Conservation (phyloP, 2,797 vertebrate species). For the Sandelia bainsii region DNA sequence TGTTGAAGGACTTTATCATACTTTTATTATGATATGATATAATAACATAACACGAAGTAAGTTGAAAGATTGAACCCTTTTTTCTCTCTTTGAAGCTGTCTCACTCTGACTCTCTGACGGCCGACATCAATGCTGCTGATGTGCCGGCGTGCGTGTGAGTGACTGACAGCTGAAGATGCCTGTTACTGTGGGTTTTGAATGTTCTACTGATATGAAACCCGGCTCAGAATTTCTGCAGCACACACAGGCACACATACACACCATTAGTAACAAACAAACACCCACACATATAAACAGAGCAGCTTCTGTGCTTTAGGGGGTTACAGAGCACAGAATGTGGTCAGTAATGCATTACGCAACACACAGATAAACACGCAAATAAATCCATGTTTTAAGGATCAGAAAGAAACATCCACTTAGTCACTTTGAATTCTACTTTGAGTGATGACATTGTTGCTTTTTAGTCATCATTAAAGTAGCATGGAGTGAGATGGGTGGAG, state of each 20-base stretch:
- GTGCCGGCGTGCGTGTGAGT: background rate
- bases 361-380: constrained; percentile 10
- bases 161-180: constrained; percentile 7
- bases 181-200: constrained; percentile 12
- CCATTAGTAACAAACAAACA: constrained; percentile 22
- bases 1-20: too few relatives aligned
- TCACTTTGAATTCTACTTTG: too few relatives aligned
- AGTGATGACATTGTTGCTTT: background rate
- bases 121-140: background rate
- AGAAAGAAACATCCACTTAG: background rate
- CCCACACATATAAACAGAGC: constrained; percentile 46
- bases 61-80: too few relatives aligned
- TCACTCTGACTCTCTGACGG: constrained; percentile 14
- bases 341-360: constrained; percentile 15
- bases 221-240: constrained; percentile 3
- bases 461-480: background rate
- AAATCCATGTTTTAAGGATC: background rate
- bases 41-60: too few relatives aligned
- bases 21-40: too few relatives aligned
- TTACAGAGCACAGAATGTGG: constrained; percentile 25
- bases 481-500: background rate
- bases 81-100: too few relatives aligned
- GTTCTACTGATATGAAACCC: constrained; percentile 12
- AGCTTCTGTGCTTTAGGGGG: constrained; percentile 11
- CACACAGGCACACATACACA: constrained; percentile 1